phyloP scores from a whole-genome alignment of 2,888 invertebrate genomes.

The Idaea dimidiata region DNA sequence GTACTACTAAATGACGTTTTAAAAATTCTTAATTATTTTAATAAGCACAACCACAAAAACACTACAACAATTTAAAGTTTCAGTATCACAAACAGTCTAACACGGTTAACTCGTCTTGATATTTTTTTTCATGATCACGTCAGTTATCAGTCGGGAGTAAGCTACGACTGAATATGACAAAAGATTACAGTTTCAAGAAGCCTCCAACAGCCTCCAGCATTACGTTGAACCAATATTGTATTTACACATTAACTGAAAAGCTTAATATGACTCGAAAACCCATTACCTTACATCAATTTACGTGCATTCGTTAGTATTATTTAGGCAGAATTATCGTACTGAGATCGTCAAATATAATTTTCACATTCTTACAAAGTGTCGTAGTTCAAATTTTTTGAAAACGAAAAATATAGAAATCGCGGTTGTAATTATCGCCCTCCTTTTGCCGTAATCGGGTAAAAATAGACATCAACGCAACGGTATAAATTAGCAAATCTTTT shows the following conservation, averaged over 20 bases:
- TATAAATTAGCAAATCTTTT: too few relatives aligned
- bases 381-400: not conserved
- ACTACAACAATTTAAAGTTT: not conserved
- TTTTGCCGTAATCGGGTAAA: too few relatives aligned
- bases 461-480: too few relatives aligned
- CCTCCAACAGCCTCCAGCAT: not conserved
- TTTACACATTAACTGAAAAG: not conserved
- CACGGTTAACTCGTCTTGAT: not conserved
- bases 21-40: not conserved
- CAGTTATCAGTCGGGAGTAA: conserved; percentile 7
- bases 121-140: not conserved
- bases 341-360: not conserved
- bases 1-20: not conserved
- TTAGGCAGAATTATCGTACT: not conserved
- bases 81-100: conserved; percentile 8
- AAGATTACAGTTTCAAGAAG: conserved; percentile 8
- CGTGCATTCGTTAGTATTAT: not conserved
- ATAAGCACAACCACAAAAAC: not conserved
- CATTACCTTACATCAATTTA: not conserved
- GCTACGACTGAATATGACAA: conserved; percentile 8
- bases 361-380: not conserved
- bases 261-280: not conserved
- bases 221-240: not conserved
- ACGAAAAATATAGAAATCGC: too few relatives aligned
- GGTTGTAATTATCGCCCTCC: too few relatives aligned